phyloP scores from a whole-genome alignment of 2,113 vertebrate genomes.

The Tinamus guttatus region DNA sequence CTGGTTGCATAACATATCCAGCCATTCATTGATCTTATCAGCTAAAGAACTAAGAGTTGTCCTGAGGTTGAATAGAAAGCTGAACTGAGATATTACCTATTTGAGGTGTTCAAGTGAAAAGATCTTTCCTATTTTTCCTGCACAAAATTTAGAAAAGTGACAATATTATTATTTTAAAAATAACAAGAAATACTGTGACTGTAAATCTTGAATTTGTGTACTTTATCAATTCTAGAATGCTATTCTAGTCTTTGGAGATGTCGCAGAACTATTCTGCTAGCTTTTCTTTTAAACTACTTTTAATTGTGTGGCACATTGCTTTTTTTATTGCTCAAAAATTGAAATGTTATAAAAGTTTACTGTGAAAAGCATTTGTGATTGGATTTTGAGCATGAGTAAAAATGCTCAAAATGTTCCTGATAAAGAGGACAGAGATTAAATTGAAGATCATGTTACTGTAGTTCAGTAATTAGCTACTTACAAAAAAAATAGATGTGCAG shows the following conservation, averaged over 20 bases:
- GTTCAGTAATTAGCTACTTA: neutral
- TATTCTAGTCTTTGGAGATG: neutral
- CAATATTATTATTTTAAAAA: neutral
- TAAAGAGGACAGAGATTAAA: neutral
- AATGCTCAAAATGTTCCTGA: too few species aligned
- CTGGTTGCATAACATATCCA: neutral
- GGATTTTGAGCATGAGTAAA: neutral
- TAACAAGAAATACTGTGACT: neutral
- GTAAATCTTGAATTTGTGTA: neutral
- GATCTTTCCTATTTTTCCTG: fast-evolving
- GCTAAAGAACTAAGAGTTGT: neutral
- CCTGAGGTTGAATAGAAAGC: neutral
- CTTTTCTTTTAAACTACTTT: neutral
- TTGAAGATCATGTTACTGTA: neutral
- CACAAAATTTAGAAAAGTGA: neutral
- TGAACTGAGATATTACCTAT: neutral
- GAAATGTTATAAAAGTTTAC: neutral
- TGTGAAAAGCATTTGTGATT: neutral
- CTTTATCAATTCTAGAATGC: neutral
- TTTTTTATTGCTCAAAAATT: neutral
- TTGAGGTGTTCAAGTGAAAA: neutral
- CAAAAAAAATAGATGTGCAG: neutral
- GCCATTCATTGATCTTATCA: neutral
- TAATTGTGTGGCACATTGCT: neutral
- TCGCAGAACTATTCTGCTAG: neutral